A percentile compares a stretch with the other conserved stretches of the same genome.
Conservation (phyloP, 2,113 vertebrate genomes). For the Cebus imitator region DNA sequence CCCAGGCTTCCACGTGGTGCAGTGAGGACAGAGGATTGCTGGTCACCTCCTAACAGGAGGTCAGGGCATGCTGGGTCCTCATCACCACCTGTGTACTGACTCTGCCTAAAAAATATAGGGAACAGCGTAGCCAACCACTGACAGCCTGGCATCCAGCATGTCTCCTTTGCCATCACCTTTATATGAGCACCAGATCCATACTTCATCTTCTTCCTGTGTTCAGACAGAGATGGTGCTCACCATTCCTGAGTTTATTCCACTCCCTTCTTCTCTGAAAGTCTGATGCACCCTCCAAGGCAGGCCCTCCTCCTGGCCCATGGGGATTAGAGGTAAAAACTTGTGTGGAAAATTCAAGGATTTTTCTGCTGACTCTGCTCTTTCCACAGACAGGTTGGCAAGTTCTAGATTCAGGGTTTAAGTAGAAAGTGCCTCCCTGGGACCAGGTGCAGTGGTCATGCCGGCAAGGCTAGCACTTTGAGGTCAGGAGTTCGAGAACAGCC, state of each 20-base stretch:
- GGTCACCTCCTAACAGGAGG: too few species aligned
- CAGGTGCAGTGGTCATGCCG: accelerated
- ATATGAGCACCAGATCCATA: neutral
- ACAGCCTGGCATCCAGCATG: accelerated
- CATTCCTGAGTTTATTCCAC: neutral
- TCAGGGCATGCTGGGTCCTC: neutral
- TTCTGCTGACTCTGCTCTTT: neutral
- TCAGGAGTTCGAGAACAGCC: too few species aligned
- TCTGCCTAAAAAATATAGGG: neutral
- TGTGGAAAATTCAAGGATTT: neutral
- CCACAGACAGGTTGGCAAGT: neutral
- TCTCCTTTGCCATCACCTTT: neutral
- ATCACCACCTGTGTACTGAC: too few species aligned
- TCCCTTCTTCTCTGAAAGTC: neutral
- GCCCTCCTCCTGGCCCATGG: neutral
- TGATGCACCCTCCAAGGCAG: neutral
- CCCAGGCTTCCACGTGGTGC: neutral
- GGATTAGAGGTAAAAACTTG: neutral
- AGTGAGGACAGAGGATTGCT: neutral
- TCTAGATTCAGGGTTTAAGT: neutral
- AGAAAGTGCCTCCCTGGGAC: neutral
- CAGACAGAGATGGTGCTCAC: too few species aligned
- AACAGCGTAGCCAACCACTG: too few species aligned
- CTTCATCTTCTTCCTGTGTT: neutral
- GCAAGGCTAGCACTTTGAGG: too few species aligned